Base-by-base conservation (phyloP, 2,113 vertebrate genomes). In the Noctilio leporinus region DNA sequence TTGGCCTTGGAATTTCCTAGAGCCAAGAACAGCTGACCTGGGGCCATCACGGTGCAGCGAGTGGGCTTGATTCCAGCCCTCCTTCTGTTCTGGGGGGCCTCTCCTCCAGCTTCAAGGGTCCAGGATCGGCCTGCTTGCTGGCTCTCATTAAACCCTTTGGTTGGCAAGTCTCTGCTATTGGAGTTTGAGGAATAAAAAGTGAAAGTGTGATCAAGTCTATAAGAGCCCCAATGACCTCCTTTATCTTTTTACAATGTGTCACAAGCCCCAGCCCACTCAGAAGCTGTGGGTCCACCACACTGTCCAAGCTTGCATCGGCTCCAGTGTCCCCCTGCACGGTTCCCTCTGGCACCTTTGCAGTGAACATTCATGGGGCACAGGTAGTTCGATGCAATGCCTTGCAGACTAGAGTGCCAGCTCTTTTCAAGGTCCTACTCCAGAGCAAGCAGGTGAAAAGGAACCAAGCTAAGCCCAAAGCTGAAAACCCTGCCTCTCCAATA, bases 1-100 rank as follows among this genome's bases (percentile, higher is more conserved):
- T 80, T 91, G 82, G 92, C 96, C 72, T 55, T 30, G 0, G 28
- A 33, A 19, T 77, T 84, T 86, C 35, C 26, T 22, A 38, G 43
- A 67, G 35, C 43, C 64, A n/a, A n/a, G 65, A 53, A 73, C 11
- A 7, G 14, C 85, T 40, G 35, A 59, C 90, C n/a, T 15, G 40
- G 81, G 76, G 78, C 40, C 2, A 62, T 3, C 0, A 28, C 7
- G 0, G 67, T 8, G 28, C 33, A 16, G 45, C 75, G 53, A 55
- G 70, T 1, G 43, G 81, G 38, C 38, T 69, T 55, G 65, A 75
- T 51, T 35, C 20, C 26, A 22, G 86, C 38, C 82, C 84, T 86
- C 35, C 19, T 84, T 14, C 35, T 3, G 0, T 70, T 62, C 45
- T 62, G 30, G 24, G 49, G 16, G 0, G 1, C 30, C 20, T 30